Conservation (phyloP, 2,797 vertebrate genomes). For the Kryptopterus vitreolus region DNA sequence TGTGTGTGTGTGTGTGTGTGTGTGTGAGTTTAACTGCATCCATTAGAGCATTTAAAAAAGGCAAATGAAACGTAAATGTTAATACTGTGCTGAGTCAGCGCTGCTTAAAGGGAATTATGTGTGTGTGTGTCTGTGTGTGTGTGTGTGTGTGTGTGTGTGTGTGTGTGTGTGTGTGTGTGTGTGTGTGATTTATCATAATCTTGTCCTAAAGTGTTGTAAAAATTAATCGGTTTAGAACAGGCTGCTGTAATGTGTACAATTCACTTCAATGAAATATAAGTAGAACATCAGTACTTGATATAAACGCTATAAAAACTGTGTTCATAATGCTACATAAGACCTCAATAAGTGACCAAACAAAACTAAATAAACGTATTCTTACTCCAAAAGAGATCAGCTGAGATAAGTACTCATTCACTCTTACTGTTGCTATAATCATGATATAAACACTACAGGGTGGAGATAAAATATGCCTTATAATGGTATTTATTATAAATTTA, state of each 20-base stretch:
- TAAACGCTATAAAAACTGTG: background rate
- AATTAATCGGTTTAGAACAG: background rate
- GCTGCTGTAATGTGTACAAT: background rate
- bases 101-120: background rate
- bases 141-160: constrained; percentile 1
- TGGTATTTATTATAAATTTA: too few relatives aligned
- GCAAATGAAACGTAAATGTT: background rate
- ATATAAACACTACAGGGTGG: too few relatives aligned
- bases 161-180: constrained; percentile 2
- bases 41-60: background rate
- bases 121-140: background rate
- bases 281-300: background rate
- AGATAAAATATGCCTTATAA: too few relatives aligned
- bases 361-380: too few relatives aligned
- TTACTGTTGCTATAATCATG: too few relatives aligned
- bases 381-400: background rate
- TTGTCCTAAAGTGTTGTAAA: background rate
- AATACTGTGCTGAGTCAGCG: constrained; percentile 2
- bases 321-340: background rate
- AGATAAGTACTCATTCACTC: background rate
- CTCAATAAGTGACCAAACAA: background rate
- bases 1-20: background rate
- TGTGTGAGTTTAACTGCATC: background rate
- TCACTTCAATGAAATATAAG: background rate
- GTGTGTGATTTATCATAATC: background rate